Conservation (phyloP, 2,888 invertebrate species). For the Drosophila meridiana region DNA sequence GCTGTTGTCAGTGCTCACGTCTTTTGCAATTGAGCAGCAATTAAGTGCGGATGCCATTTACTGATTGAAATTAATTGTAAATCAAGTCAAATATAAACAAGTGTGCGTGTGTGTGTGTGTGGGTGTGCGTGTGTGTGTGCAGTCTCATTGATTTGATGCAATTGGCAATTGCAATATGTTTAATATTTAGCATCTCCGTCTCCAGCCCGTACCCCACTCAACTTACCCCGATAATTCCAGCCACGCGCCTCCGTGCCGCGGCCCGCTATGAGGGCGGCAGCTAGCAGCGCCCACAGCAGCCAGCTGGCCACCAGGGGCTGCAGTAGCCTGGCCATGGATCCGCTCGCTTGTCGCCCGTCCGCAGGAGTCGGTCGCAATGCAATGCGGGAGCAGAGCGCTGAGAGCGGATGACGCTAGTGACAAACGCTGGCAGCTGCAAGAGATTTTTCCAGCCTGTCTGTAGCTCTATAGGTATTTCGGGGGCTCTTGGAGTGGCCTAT, state of each 20-base stretch:
- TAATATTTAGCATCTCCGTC: not conserved
- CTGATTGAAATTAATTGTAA: conserved; percentile 77
- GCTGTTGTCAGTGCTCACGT: conserved; percentile 37
- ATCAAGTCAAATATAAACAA: conserved; percentile 11
- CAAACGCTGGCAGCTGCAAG: conserved; percentile 39
- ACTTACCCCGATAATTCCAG: conserved; percentile 59
- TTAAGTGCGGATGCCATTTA: conserved; percentile 66
- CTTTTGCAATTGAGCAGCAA: conserved; percentile 63
- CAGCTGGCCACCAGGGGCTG: conserved; percentile 62
- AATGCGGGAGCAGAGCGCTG: conserved; percentile 13
- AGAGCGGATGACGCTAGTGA: not conserved
- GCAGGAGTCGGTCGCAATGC: not conserved
- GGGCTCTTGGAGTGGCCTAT: conserved; percentile 45
- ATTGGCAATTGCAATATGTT: not conserved
- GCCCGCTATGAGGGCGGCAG: conserved; percentile 29
- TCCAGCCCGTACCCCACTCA: no score
- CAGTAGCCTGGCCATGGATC: conserved; percentile 58
- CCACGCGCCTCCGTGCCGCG: conserved; percentile 40
- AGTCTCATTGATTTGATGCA: conserved; percentile 2
- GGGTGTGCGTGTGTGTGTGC: not conserved
- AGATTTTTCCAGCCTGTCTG: conserved; percentile 40
- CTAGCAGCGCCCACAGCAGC: conserved; percentile 66
- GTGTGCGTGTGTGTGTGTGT: conserved; percentile 2
- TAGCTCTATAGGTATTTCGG: not conserved
- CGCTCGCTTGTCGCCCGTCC: conserved; percentile 3